phyloP scores from a whole-genome alignment of 2,888 invertebrate genomes.

The Ryuthela nishihirai region DNA sequence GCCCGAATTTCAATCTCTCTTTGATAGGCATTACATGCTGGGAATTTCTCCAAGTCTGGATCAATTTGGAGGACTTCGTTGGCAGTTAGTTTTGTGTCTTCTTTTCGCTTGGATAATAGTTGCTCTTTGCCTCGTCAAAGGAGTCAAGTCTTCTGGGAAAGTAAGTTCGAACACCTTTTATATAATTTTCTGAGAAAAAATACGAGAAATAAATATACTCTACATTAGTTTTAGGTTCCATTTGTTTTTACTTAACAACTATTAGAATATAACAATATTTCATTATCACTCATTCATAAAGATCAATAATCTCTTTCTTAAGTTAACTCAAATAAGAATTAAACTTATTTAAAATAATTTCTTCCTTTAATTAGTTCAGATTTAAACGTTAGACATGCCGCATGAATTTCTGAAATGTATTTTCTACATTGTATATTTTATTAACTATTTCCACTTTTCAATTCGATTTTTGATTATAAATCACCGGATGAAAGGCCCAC shows the following conservation, averaged over 20 bases:
- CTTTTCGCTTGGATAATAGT: slow-evolving; percentile 46
- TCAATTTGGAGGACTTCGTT: slow-evolving; percentile 44
- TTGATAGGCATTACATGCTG: not conserved
- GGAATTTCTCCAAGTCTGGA: not conserved
- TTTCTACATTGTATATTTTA: too few relatives aligned
- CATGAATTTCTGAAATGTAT: too few relatives aligned
- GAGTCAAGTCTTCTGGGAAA: slow-evolving; percentile 47
- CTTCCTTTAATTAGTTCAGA: too few relatives aligned
- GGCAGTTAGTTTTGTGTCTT: slow-evolving; percentile 44
- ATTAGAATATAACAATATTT: too few relatives aligned
- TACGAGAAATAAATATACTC: not conserved
- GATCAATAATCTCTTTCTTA: too few relatives aligned
- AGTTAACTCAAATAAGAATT: too few relatives aligned
- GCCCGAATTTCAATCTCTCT: slow-evolving; percentile 21
- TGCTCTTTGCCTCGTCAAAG: slow-evolving; percentile 46
- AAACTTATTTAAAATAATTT: too few relatives aligned
- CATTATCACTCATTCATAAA: too few relatives aligned
- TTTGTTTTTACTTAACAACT: not conserved
- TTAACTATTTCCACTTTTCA: too few relatives aligned
- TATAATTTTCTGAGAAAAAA: not conserved
- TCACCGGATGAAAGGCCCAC: too few relatives aligned
- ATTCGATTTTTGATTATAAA: too few relatives aligned
- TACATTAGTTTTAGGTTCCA: not conserved
- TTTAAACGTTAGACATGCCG: too few relatives aligned
- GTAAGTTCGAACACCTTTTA: slow-evolving; percentile 21